Evolutionary conservation across 2,113 vertebrate genomes (phyloP).

Genomic region (Corydoras maculifer): DNA sequence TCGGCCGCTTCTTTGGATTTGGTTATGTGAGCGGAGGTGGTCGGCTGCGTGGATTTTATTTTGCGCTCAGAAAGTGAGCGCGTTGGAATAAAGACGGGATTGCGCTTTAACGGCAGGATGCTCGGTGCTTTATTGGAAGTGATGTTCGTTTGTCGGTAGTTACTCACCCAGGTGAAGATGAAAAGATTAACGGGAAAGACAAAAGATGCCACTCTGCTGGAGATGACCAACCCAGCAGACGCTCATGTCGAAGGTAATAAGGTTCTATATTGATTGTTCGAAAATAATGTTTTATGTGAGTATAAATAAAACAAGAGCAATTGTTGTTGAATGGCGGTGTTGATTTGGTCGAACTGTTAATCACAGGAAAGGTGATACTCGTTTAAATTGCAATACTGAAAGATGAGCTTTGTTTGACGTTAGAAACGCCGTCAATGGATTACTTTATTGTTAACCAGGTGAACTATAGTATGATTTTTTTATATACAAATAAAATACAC

Average conservation of each 20-base stretch:
- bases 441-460: neutral
- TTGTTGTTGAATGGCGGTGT: too few relatives aligned
- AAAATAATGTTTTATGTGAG: too few relatives aligned
- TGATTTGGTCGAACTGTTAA: too few relatives aligned
- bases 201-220: slow-evolving; percentile 67
- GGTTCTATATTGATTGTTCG: too few relatives aligned
- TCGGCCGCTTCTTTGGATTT: neutral
- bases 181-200: slow-evolving; percentile 62
- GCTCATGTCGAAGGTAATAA: slow-evolving; percentile 54
- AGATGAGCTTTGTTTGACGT: neutral
- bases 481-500: too few relatives aligned
- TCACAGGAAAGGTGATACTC: too few relatives aligned
- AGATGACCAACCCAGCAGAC: slow-evolving; percentile 57
- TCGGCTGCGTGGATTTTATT: neutral
- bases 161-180: slow-evolving; percentile 44
- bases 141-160: neutral
- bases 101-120: slow-evolving; percentile 1
- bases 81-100: neutral
- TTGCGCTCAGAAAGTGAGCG: neutral
- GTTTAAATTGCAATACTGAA: neutral
- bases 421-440: neutral
- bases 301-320: too few relatives aligned
- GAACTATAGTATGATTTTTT: neutral
- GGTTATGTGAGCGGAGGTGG: neutral
- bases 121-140: neutral